Evolutionary conservation across 2,888 invertebrate genomes (phyloP).

Genomic region (Lathronympha strigana): DNA sequence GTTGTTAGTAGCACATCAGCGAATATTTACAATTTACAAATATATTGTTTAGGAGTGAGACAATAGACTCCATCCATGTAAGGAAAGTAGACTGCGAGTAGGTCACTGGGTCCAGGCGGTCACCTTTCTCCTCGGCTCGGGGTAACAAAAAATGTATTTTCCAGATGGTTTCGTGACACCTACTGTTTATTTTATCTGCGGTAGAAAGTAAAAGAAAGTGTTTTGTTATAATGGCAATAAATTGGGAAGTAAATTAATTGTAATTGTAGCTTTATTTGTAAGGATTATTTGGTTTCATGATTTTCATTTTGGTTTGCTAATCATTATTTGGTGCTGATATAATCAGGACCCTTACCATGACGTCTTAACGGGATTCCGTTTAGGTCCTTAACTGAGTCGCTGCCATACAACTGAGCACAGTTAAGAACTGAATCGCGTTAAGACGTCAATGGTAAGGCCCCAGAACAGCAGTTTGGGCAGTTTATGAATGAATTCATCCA

Average conservation of each 20-base stretch:
- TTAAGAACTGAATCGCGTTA: too few species aligned
- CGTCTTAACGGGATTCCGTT: too few species aligned
- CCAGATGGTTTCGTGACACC: constrained; percentile 62
- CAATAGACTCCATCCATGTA: constrained; percentile 55
- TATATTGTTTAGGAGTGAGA: constrained; percentile 52
- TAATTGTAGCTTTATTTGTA: constrained; percentile 46
- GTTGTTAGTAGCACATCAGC: not conserved
- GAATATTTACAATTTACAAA: constrained; percentile 6
- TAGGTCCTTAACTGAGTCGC: too few species aligned
- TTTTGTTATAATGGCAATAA: constrained; percentile 47
- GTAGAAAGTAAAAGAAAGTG: constrained; percentile 53
- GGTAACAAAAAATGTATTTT: constrained; percentile 54
- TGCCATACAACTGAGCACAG: too few species aligned
- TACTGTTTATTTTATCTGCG: constrained; percentile 53
- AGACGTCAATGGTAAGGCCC: too few species aligned
- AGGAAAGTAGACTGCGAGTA: constrained; percentile 71
- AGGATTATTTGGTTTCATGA: constrained; percentile 8
- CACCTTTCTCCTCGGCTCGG: constrained; percentile 70
- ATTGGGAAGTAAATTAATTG: constrained; percentile 47
- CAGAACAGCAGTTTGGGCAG: too few species aligned
- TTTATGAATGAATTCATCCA: too few species aligned
- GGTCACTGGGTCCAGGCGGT: constrained; percentile 70
- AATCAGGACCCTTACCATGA: too few species aligned
- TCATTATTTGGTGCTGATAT: too few species aligned
- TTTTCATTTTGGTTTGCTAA: not conserved